Base-by-base conservation (phyloP, 2,797 vertebrate species). In the Hafferia zeledoni region DNA sequence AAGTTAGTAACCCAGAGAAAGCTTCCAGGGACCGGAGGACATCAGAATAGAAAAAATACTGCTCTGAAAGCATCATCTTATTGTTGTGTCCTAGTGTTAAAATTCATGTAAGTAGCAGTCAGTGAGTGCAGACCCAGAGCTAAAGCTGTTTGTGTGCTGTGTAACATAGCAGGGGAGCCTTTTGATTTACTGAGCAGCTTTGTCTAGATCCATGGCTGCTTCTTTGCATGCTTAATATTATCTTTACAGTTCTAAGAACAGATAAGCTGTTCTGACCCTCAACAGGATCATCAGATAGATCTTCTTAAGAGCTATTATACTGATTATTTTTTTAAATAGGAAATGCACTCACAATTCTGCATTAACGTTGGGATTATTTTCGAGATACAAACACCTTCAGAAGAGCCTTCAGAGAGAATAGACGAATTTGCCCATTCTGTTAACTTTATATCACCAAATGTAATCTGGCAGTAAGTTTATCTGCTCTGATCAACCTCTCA, bases 261-360 rank as follows among this genome's bases (percentile, higher is more conserved):
- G 96, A 97, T 97, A 95, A 97, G 90, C 86, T 90, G 56, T 95
- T 93, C 81, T 95, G 94, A 96, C 95, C 95, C 94, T 94, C 87
- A 77, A 90, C 87, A 83, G 88, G 93, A 96, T 97, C 93, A 96
- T 96, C 89, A 96, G 86, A 95, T 87, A 95, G 93, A 93, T 95
- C 96, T 95, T 95, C 96, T 97, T 97, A 96, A 93, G 76, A 93
- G 79, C 95, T 96, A 94, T 96, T 97, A 94, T 67, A 83, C 60
- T 91, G 92, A 90, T 95, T 94, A 71, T 57, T 64, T 87, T 93
- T 85, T 96, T 25, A 69, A 89, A 89, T 89, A 75, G 78, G 37
- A 95, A 94, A 86, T 53, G 63, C 46, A 82, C 37, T 95, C 65
- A 63, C 53, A 87, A 75, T 94, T 96, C 81, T 84, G 70, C 80